These are phyloP conservation scores for Steinernema hermaphroditum DNA, from an alignment of 2,888 invertebrate genomes.

Conservation along the genomic window DNA sequence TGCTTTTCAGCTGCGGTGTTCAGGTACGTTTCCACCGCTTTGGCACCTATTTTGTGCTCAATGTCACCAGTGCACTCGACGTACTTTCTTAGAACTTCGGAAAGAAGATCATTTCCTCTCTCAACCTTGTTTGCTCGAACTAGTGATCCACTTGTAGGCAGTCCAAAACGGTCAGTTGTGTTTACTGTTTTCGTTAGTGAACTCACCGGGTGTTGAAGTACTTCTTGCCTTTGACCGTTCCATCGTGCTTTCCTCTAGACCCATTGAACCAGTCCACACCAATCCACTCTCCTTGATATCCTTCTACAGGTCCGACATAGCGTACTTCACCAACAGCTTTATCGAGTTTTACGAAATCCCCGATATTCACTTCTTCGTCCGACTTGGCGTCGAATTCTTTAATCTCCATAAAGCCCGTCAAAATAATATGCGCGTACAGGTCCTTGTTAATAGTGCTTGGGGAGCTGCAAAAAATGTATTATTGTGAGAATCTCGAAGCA, in stretches of 20 bases:
- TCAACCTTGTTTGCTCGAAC: slow-evolving; percentile 81
- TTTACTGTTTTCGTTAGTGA: no score
- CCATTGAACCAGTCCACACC: slow-evolving; percentile 96
- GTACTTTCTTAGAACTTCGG: slow-evolving; percentile 78
- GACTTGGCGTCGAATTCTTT: not conserved
- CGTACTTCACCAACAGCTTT: slow-evolving; percentile 68
- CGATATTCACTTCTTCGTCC: not conserved
- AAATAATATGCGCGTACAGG: no score
- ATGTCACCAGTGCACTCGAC: slow-evolving; percentile 63
- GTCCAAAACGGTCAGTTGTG: no score
- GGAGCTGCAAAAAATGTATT: no score
- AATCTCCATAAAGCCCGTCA: no score
- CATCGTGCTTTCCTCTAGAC: slow-evolving; percentile 87
- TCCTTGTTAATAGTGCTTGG: no score
- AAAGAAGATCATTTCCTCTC: slow-evolving; percentile 76
- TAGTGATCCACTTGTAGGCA: slow-evolving; percentile 85
- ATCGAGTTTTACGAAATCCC: not conserved
- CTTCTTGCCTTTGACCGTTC: slow-evolving; percentile 78
- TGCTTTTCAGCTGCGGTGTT: not conserved
- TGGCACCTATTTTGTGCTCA: slow-evolving; percentile 74
- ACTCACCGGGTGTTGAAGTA: slow-evolving; percentile 75
- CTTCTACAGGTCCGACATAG: slow-evolving; percentile 78
- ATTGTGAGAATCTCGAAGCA: no score
- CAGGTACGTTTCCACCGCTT: slow-evolving; percentile 26
- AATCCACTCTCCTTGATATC: slow-evolving; percentile 76